Percentiles rank a stretch among this genome's conserved stretches.
Evolutionary conservation across 2,888 invertebrate genomes (phyloP).

Genomic region (Oligia latruncula): DNA sequence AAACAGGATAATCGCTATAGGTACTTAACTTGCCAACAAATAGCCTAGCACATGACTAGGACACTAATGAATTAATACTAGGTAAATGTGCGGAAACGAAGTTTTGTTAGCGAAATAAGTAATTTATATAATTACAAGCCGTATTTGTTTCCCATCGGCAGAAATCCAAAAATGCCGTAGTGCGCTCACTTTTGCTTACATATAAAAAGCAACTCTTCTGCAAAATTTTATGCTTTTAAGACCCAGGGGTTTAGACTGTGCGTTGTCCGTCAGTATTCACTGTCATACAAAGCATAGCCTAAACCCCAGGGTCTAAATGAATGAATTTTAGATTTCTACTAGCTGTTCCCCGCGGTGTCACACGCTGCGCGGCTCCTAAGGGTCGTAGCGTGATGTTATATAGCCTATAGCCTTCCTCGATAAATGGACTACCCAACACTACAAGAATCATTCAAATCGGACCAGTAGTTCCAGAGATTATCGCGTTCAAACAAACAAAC

Average conservation of each 20-base stretch:
- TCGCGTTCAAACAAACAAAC: too few relatives aligned
- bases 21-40: background rate
- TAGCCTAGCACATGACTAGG: slow-evolving; percentile 5
- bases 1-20: slow-evolving; percentile 32
- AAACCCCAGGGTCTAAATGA: background rate
- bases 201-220: background rate
- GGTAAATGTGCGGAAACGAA: background rate
- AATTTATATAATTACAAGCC: background rate
- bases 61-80: background rate
- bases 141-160: background rate
- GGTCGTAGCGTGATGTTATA: too few relatives aligned
- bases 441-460: too few relatives aligned
- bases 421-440: too few relatives aligned
- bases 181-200: background rate
- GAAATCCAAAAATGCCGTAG: background rate
- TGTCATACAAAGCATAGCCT: background rate
- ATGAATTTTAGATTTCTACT: background rate
- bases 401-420: too few relatives aligned
- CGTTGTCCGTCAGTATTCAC: background rate
- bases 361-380: too few relatives aligned
- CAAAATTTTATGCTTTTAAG: background rate
- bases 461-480: too few relatives aligned
- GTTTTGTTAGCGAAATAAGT: background rate
- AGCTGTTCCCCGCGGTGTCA: too few relatives aligned
- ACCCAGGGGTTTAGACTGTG: background rate